Evolutionary conservation across 2,113 vertebrate species (phyloP), one percentile per base, ranked within the genome.

Genomic region (Vulpes vulpes): DNA sequence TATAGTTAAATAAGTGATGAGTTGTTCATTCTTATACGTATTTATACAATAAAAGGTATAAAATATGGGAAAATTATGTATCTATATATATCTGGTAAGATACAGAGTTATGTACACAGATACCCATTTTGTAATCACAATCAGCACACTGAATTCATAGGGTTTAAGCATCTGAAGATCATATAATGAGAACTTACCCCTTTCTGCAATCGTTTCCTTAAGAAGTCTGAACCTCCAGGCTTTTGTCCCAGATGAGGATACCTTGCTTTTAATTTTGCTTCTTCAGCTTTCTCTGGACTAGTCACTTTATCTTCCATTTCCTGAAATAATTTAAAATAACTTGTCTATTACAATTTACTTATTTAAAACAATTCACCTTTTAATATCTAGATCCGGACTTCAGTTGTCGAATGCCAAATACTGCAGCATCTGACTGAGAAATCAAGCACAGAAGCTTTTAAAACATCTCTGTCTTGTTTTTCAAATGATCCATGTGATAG

Each of bases 151-250:
- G 94, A 96, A 81, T 94, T 82, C 69, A 89, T 10, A 96, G 32
- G 59, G 11, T 8, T 86, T 73, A 19, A 27, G 11, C 20, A 65
- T 53, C 2, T 93, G 4, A 78, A 38, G 84, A 89, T 83, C 51
- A 96, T 27, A 98, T n/a, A 23, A 23, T 49, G 95, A 98, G 27
- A 93, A 99, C 99, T 99, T 98, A 99, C 99, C 98, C 99, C 99
- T 98, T 99, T 99, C 97, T 99, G 99, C 89, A 99, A 99, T 89
- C 99, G 98, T 98, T 99, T 99, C 98, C 99, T 99, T 97, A 99
- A 99, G 98, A 99, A 99, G 97, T 99, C 99, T 0, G 99, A 99
- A 57, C 99, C 99, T 81, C 99, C 99, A 23, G 99, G 99, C 96
- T 99, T 99, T 94, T 99, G 99, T 92, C 99, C 99, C 98, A 99